phyloP scores from a whole-genome alignment of 2,797 vertebrate species.

The Anableps anableps region DNA sequence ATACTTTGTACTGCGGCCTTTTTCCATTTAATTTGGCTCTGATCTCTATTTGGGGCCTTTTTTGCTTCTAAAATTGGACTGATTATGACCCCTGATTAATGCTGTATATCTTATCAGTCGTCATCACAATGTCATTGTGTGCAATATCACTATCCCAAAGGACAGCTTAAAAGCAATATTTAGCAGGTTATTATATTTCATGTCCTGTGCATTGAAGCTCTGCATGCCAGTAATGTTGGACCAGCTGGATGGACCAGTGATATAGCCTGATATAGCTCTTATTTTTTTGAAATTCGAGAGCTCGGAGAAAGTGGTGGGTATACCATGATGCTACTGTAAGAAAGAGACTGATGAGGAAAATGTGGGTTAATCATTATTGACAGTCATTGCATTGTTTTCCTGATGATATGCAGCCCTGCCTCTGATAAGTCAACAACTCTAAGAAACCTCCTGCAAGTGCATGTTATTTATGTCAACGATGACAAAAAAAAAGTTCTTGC shows the following conservation, averaged over 20 bases:
- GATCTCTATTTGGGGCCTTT: background rate
- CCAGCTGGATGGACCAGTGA: background rate
- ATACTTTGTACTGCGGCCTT: background rate
- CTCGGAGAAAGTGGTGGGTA: background rate
- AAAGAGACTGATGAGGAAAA: background rate
- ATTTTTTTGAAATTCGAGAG: background rate
- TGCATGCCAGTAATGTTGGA: background rate
- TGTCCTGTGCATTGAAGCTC: background rate
- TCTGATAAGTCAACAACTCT: background rate
- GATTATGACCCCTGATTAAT: background rate
- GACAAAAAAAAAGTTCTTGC: background rate
- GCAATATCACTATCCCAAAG: background rate
- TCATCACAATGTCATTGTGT: background rate
- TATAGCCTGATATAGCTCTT: background rate
- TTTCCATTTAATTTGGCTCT: background rate
- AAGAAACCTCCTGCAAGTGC: background rate
- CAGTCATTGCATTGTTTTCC: background rate
- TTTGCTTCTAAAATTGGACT: background rate
- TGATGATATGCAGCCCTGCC: background rate
- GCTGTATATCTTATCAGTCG: background rate
- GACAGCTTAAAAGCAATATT: background rate
- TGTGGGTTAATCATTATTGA: background rate
- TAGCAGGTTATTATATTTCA: background rate
- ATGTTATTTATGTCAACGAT: background rate
- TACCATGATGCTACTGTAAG: background rate